These are phyloP conservation scores for Caenorhabditis uteleia DNA, from an alignment of 2,888 invertebrate species.

Conservation along the genomic window DNA sequence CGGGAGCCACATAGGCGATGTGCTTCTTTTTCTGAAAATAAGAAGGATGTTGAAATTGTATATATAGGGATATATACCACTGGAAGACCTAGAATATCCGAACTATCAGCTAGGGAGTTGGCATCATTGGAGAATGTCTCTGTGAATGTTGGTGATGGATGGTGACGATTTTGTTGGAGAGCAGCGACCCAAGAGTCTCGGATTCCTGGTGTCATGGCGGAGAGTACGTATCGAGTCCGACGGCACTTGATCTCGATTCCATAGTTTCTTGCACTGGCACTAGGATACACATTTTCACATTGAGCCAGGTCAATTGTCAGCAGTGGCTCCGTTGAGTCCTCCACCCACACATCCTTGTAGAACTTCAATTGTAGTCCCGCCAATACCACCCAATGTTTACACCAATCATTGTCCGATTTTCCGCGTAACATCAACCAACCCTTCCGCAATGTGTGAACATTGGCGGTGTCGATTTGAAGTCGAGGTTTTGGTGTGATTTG, in stretches of 20 bases:
- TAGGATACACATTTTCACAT: constrained; percentile 68
- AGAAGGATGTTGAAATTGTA: not conserved
- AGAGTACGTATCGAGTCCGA: constrained; percentile 60
- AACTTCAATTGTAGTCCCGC: constrained; percentile 64
- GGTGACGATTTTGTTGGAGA: constrained; percentile 55
- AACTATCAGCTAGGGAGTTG: constrained; percentile 61
- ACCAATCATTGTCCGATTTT: constrained; percentile 66
- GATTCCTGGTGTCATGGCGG: constrained; percentile 70
- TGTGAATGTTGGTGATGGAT: constrained; percentile 67
- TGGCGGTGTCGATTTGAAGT: constrained; percentile 62
- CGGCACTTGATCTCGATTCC: constrained; percentile 69
- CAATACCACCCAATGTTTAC: constrained; percentile 69
- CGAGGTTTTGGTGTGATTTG: constrained; percentile 12
- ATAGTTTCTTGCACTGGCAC: constrained; percentile 63
- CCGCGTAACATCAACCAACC: constrained; percentile 69
- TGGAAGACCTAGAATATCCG: constrained; percentile 56
- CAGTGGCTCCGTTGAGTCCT: constrained; percentile 62
- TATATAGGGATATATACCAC: constrained; percentile 6
- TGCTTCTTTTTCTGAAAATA: constrained; percentile 61
- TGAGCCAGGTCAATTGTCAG: constrained; percentile 64
- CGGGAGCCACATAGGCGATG: constrained; percentile 70
- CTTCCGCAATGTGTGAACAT: constrained; percentile 65
- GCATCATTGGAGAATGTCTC: constrained; percentile 61
- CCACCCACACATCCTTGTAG: constrained; percentile 69
- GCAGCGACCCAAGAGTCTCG: constrained; percentile 68